Evolutionary conservation across 2,888 invertebrate genomes (phyloP).

Genomic region (Philhelius pedissequus): DNA sequence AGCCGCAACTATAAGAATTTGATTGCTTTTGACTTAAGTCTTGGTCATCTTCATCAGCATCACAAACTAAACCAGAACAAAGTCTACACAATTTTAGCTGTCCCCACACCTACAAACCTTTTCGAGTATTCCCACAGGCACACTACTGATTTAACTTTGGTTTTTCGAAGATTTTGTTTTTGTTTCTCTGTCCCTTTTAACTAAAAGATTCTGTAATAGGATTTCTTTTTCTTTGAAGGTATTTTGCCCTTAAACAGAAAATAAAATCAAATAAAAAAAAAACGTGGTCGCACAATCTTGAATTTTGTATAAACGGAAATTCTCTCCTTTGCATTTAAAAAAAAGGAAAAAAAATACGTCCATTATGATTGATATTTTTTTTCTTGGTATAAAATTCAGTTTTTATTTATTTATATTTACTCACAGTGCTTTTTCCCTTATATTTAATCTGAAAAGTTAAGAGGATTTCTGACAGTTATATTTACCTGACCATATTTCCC

Average conservation of each 20-base stretch:
- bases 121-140: conserved; percentile 40
- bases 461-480: conserved; percentile 2
- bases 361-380: neutral
- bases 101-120: conserved; percentile 1
- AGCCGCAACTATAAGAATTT: neutral
- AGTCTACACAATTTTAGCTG: conserved; percentile 22
- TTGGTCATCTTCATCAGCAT: neutral
- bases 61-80: neutral
- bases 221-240: conserved; percentile 4
- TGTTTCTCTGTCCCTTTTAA: neutral
- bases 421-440: neutral
- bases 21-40: neutral
- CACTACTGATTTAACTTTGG: neutral
- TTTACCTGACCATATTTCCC: neutral
- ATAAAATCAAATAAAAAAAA: conserved; percentile 5
- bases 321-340: neutral
- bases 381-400: neutral
- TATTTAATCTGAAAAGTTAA: conserved; percentile 3
- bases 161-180: neutral
- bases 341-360: neutral
- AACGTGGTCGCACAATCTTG: conserved; percentile 39
- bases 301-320: conserved; percentile 18
- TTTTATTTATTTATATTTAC: neutral
- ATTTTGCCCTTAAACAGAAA: neutral
- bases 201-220: conserved; percentile 37